Percentiles rank a stretch among this genome's conserved stretches.
Conservation (phyloP, 2,113 vertebrate genomes). For the Microtus montanus region DNA sequence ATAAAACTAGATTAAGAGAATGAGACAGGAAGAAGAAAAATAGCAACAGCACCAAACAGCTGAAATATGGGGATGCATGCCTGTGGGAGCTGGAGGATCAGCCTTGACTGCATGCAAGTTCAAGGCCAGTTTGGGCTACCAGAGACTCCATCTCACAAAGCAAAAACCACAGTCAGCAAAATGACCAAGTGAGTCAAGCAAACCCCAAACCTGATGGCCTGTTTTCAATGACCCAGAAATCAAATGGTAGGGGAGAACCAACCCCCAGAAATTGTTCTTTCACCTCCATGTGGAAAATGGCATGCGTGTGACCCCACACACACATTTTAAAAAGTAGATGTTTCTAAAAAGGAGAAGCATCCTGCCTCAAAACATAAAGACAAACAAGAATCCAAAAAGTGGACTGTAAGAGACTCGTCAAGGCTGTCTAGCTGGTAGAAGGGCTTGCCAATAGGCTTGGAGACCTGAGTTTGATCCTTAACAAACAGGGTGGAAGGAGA, state of each 20-base stretch:
- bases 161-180: background rate
- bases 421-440: no score
- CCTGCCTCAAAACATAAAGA: background rate
- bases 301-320: background rate
- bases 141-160: background rate
- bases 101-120: background rate
- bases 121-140: background rate
- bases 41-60: background rate
- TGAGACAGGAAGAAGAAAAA: background rate
- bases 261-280: background rate
- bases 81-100: background rate
- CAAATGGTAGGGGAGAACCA: no score
- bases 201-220: no score
- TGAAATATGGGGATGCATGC: background rate
- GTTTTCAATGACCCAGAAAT: background rate
- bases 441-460: background rate
- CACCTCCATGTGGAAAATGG: background rate
- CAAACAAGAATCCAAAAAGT: background rate
- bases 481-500: background rate
- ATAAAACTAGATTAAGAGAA: background rate
- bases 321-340: background rate
- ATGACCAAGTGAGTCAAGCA: background rate
- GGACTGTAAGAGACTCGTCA: background rate
- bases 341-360: background rate
- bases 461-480: background rate